A percentile compares a stretch with the other conserved stretches of the same genome.
These are phyloP conservation scores for Cygnus olor DNA, from an alignment of 2,797 vertebrate genomes.

Conservation along the genomic window DNA sequence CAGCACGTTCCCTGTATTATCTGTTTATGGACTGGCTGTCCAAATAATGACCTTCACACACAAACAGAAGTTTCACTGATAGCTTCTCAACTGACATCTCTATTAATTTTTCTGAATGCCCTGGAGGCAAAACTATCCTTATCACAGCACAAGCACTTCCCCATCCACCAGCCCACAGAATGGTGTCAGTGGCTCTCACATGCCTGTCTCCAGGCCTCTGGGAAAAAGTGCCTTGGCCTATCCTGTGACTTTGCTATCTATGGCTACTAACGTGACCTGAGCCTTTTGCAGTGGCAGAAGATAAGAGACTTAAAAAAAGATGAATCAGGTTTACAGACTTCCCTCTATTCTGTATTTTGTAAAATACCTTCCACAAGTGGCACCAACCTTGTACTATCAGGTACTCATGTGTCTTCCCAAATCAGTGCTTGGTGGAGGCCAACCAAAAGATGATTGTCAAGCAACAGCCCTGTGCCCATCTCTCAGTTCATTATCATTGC, in stretches of 20 bases:
- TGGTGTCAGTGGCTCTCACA: not conserved
- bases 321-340: accelerated
- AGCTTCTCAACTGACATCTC: not conserved
- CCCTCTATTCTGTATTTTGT: not conserved
- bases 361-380: not conserved
- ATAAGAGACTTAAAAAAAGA: not conserved
- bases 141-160: not conserved
- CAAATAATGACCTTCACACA: not conserved
- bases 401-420: not conserved
- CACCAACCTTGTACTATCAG: not conserved
- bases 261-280: not conserved
- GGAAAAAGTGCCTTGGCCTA: not conserved
- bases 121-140: not conserved
- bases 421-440: not conserved
- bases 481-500: not conserved
- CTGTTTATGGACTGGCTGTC: not conserved
- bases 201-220: not conserved
- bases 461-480: not conserved
- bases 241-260: not conserved
- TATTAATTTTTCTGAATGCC: not conserved
- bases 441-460: not conserved
- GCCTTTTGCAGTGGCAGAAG: not conserved
- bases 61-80: not conserved
- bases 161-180: not conserved
- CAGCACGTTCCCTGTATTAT: not conserved